Conservation (phyloP, 2,888 invertebrate genomes). For the Cryptus viduatorius region DNA sequence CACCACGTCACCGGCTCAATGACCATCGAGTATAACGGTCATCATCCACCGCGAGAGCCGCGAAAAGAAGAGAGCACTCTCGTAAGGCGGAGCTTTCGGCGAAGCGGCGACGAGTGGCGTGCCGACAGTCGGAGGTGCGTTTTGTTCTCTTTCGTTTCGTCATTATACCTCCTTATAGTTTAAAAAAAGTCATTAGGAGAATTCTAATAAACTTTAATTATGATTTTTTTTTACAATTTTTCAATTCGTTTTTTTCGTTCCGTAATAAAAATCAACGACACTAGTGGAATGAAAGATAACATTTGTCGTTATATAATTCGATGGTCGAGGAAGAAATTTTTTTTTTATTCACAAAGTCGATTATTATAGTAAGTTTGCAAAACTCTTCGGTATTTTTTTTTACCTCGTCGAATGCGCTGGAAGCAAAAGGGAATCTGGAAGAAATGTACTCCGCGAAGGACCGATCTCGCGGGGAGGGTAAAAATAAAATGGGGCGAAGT, state of each 20-base stretch:
- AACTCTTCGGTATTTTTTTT: background rate
- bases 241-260: background rate
- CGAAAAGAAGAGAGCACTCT: constrained; percentile 83
- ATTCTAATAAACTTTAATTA: background rate
- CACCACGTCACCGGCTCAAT: constrained; percentile 78
- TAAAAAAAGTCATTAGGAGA: background rate
- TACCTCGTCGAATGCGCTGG: background rate
- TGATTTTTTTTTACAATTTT: background rate
- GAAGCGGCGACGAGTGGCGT: constrained; percentile 83
- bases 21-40: constrained; percentile 82
- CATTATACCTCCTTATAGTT: constrained; percentile 31
- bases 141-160: constrained; percentile 63
- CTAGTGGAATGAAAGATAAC: background rate
- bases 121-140: constrained; percentile 84
- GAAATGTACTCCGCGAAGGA: background rate
- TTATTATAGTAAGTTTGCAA: background rate
- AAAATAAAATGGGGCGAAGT: background rate
- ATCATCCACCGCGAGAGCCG: constrained; percentile 82
- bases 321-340: constrained; percentile 25
- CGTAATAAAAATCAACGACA: background rate
- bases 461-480: background rate
- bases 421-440: background rate
- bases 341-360: background rate
- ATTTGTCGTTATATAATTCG: constrained; percentile 18
- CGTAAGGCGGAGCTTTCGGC: constrained; percentile 82